Evolutionary conservation across 2,113 vertebrate species (phyloP), one percentile per base, ranked within the genome.

Genomic region (Hippocampus barbouri): DNA sequence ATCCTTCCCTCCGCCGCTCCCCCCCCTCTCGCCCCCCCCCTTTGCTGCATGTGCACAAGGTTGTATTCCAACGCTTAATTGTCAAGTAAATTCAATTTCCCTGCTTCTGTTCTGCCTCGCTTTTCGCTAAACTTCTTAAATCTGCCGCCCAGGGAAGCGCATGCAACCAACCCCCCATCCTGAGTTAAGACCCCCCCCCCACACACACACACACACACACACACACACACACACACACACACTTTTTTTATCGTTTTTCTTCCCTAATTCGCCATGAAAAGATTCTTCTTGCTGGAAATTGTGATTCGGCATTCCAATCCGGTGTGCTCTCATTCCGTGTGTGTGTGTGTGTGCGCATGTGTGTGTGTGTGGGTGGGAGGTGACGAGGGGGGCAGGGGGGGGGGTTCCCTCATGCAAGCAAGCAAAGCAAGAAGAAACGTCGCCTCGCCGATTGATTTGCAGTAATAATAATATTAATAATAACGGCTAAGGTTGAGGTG

Each of bases 231-330:
- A 15, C 47, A 16, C 47, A 16, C 5, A 14, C 40, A 66, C 76
- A 47, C 57, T 71, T 75, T 75, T 75, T 72, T 77, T 70, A 78
- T 82, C 79, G 66, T 80, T 95, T 94, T 95, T 93, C 93, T 90
- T 94, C 94, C 66, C 95, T 98, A 97, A 99, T 98, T 98, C 94
- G 89, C 95, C 96, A 93, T 98, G 96, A 99, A 98, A 97, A 99
- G 96, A 97, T 98, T 98, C 97, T 97, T 95, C 96, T 97, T 95
- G 95, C 95, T 97, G 96, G 96, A 98, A 97, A 99, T 97, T 97
- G 95, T 95, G 95, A 98, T 97, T 97, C 95, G 89, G 94, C 96
- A 97, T 99, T 98, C 96, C 94, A 92, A 96, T 94, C 95, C 95
- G 93, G 93, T 95, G 95, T 95, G 92, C 96, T 97, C 93, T 94